Evolutionary conservation across 2,113 vertebrate genomes (phyloP).

Genomic region (Rhea americana): DNA sequence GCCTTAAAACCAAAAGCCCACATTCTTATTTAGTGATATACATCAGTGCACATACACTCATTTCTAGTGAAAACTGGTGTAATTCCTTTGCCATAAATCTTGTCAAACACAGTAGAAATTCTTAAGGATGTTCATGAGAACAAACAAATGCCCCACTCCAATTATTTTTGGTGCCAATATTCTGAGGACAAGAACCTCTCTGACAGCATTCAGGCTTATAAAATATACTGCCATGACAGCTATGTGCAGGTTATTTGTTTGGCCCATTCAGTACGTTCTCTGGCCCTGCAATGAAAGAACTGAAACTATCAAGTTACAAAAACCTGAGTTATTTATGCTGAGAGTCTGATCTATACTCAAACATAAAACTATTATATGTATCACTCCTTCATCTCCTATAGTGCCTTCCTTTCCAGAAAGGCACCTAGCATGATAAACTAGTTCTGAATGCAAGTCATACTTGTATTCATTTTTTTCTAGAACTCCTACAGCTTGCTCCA

Average conservation of each 20-base stretch:
- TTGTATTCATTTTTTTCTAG: neutral
- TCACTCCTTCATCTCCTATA: neutral
- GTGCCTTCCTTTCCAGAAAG: neutral
- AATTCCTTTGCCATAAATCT: neutral
- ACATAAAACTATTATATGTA: neutral
- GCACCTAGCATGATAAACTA: neutral
- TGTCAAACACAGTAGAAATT: neutral
- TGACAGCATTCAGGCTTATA: neutral
- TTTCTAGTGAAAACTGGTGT: neutral
- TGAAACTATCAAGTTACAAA: neutral
- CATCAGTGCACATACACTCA: neutral
- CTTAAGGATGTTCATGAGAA: neutral
- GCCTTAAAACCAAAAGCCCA: neutral
- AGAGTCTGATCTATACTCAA: neutral
- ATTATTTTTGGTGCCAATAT: neutral
- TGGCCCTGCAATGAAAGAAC: neutral
- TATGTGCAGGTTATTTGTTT: neutral
- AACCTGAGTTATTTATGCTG: neutral
- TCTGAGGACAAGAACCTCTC: neutral
- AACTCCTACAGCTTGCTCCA: slow-evolving; percentile 27
- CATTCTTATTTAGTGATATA: neutral
- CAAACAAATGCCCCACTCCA: neutral
- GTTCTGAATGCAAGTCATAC: neutral
- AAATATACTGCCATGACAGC: neutral
- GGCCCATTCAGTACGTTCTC: neutral